Conservation (phyloP, 2,888 invertebrate species). For the Camptogramma bilineatum region DNA sequence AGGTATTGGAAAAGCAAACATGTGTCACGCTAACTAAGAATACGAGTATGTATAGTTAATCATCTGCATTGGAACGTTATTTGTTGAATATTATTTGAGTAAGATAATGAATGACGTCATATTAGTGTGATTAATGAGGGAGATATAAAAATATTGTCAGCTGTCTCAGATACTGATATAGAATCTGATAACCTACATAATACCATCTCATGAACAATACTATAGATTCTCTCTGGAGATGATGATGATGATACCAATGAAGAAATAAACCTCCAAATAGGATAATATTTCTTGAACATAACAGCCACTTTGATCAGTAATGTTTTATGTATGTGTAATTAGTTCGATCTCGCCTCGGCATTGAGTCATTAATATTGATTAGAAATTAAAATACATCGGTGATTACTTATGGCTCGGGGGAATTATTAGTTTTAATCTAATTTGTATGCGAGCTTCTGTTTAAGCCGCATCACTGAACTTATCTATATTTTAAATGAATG, state of each 20-base stretch:
- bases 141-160: conserved; percentile 40
- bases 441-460: conserved; percentile 26
- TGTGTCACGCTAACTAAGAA: conserved; percentile 23
- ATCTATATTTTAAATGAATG: neutral
- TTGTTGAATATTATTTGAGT: conserved; percentile 35
- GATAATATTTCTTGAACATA: conserved; percentile 29
- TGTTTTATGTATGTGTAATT: conserved; percentile 47
- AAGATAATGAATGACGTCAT: conserved; percentile 42
- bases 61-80: conserved; percentile 42
- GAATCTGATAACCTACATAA: conserved; percentile 25
- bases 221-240: too few relatives aligned
- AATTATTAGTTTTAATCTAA: conserved; percentile 30
- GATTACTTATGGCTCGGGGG: conserved; percentile 33
- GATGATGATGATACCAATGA: too few relatives aligned
- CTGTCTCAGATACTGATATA: conserved; percentile 16
- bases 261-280: conserved; percentile 19
- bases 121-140: conserved; percentile 34
- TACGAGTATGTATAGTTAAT: conserved; percentile 40
- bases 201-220: neutral
- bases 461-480: neutral
- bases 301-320: conserved; percentile 37
- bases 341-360: conserved; percentile 38
- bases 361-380: conserved; percentile 47
- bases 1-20: neutral
- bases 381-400: conserved; percentile 37